A percentile compares a stretch with the other conserved stretches of the same genome.
Conservation (phyloP, 2,888 invertebrate species). For the Volucella bombylans region DNA sequence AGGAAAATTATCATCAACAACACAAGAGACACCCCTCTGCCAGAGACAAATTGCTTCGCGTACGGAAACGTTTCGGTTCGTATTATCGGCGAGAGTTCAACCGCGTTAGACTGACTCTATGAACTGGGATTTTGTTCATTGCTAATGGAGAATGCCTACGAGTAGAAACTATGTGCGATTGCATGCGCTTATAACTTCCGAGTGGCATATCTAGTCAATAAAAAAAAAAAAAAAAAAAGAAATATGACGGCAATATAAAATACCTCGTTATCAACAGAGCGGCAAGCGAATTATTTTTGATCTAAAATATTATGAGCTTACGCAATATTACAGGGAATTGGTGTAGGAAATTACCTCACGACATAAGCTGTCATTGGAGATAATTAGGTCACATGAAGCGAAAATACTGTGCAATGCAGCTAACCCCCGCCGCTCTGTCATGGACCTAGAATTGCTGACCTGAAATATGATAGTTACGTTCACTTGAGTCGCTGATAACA, state of each 20-base stretch:
- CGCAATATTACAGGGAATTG: not conserved
- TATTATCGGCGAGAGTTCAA: no score
- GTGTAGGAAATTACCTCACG: no score
- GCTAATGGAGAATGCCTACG: no score
- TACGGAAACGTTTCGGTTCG: not conserved
- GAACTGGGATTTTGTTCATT: not conserved
- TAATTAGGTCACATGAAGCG: no score
- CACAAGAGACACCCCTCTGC: not conserved
- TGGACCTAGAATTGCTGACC: no score
- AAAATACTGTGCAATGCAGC: no score
- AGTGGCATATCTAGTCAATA: conserved; percentile 25
- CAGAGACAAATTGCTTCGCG: conserved; percentile 29
- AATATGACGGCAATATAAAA: conserved; percentile 36
- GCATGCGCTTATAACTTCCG: conserved; percentile 31
- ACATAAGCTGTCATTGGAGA: no score
- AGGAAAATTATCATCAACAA: not conserved
- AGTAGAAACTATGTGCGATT: not conserved
- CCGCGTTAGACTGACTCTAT: no score
- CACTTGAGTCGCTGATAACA: no score
- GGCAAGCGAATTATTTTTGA: conserved; percentile 4
- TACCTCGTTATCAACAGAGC: conserved; percentile 16
- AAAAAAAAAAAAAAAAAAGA: conserved; percentile 5
- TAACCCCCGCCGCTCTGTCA: no score
- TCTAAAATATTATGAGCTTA: not conserved
- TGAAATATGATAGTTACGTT: no score